These are phyloP conservation scores for Rutilus rutilus DNA, from an alignment of 2,113 vertebrate genomes.

Conservation along the genomic window DNA sequence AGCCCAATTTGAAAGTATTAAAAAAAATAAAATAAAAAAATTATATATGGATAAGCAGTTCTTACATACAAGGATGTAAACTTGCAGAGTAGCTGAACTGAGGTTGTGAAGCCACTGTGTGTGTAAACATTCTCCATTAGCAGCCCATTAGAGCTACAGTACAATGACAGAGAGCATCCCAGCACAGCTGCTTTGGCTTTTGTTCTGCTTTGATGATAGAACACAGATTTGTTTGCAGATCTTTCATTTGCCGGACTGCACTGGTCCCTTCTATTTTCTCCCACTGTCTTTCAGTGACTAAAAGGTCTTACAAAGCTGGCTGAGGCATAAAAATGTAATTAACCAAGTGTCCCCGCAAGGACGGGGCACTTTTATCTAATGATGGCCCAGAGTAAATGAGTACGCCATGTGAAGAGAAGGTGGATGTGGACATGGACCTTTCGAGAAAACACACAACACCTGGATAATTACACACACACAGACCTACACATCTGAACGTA, in stretches of 20 bases:
- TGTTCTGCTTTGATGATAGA: conserved; percentile 30
- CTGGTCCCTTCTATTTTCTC: conserved; percentile 6
- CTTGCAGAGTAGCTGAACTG: not conserved
- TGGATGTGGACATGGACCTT: not conserved
- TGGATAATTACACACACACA: conserved; percentile 24
- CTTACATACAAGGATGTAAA: not conserved
- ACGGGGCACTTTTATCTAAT: conserved; percentile 34
- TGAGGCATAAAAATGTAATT: conserved; percentile 40
- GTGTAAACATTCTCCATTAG: conserved; percentile 13
- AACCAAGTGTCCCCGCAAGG: conserved; percentile 18
- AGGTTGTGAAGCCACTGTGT: not conserved
- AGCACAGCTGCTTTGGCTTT: not conserved
- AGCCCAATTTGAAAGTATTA: no score
- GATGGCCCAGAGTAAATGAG: conserved; percentile 12
- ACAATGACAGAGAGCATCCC: conserved; percentile 13
- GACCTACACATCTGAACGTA: not conserved
- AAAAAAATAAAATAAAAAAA: no score
- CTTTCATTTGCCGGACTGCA: not conserved
- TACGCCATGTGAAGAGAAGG: not conserved
- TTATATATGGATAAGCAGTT: not conserved
- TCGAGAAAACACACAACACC: not conserved
- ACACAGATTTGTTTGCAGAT: conserved; percentile 18
- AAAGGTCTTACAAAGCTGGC: conserved; percentile 20
- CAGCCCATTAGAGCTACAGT: conserved; percentile 4
- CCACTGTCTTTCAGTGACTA: not conserved